phyloP scores from a whole-genome alignment of 2,888 invertebrate species.

The Drosophila mettleri region DNA sequence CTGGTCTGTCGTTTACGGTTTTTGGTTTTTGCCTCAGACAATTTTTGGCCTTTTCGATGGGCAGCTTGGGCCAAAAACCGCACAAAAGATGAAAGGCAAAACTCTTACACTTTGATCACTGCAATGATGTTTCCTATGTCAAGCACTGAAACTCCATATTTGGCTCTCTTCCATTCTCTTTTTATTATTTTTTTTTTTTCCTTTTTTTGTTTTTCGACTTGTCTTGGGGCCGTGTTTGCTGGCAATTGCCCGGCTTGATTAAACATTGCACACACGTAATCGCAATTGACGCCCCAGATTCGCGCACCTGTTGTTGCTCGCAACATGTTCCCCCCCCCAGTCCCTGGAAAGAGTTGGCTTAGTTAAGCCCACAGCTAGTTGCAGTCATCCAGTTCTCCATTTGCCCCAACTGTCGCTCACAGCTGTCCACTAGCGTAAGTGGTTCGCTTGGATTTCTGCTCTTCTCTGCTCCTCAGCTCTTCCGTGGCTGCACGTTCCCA shows the following conservation, averaged over 20 bases:
- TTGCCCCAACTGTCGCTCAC: not conserved
- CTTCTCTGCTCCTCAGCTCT: not conserved
- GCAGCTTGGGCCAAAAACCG: constrained; percentile 41
- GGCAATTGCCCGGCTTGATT: constrained; percentile 50
- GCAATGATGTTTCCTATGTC: constrained; percentile 28
- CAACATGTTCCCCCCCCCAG: not conserved
- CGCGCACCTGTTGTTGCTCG: constrained; percentile 66
- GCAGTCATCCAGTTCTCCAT: not conserved
- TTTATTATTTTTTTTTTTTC: too few relatives aligned
- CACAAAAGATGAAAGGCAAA: constrained; percentile 70
- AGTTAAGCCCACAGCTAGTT: constrained; percentile 2
- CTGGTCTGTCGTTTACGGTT: constrained; percentile 7
- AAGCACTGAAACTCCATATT: constrained; percentile 12
- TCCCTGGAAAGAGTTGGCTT: not conserved
- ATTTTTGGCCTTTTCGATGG: constrained; percentile 26
- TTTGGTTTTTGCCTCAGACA: constrained; percentile 35
- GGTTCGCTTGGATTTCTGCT: constrained; percentile 9
- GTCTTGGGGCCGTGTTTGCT: not conserved
- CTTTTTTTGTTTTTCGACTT: too few relatives aligned
- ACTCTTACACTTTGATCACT: constrained; percentile 40
- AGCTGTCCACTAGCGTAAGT: not conserved
- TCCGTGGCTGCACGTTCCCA: constrained; percentile 11
- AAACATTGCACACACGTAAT: constrained; percentile 69
- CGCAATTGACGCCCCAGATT: constrained; percentile 77
- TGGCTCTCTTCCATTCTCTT: constrained; percentile 1